A percentile compares a stretch with the other conserved stretches of the same genome.
phyloP scores from a whole-genome alignment of 2,797 vertebrate genomes.

The Urophycis tenuis region DNA sequence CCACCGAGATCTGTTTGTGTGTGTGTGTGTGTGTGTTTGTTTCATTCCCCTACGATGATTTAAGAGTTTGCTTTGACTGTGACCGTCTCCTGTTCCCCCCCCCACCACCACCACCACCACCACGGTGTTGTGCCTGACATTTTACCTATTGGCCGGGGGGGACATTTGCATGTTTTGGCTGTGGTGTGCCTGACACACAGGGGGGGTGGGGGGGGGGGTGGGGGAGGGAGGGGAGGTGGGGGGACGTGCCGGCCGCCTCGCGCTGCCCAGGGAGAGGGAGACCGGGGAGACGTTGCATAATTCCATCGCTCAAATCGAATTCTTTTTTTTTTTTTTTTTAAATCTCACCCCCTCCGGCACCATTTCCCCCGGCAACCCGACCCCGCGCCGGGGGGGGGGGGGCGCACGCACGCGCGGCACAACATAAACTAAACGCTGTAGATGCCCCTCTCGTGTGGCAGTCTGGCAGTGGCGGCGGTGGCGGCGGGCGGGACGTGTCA shows the following conservation, averaged over 20 bases:
- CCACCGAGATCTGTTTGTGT: too few relatives aligned
- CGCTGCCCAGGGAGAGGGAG: conserved; percentile 19
- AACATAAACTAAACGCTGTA: too few relatives aligned
- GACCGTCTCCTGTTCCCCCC: background rate
- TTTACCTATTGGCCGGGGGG: conserved; percentile 15
- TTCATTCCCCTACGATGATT: conserved; percentile 28
- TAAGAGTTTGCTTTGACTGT: conserved; percentile 19
- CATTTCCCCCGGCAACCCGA: conserved; percentile 44
- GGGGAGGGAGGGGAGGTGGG: too few relatives aligned
- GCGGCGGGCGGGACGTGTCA: too few relatives aligned
- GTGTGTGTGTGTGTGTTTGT: too few relatives aligned
- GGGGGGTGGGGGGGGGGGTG: too few relatives aligned
- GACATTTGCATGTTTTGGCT: conserved; percentile 13
- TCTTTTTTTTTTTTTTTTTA: conserved; percentile 25
- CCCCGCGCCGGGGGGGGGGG: background rate
- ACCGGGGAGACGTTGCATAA: conserved; percentile 60
- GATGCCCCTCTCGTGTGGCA: too few relatives aligned
- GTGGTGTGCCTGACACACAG: too few relatives aligned
- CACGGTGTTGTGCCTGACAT: background rate
- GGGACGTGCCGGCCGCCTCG: background rate
- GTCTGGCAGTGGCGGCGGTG: too few relatives aligned
- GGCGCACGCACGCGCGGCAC: too few relatives aligned
- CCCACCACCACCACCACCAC: too few relatives aligned
- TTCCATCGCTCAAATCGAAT: conserved; percentile 49
- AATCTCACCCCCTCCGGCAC: too few relatives aligned